A percentile compares a stretch with the other conserved stretches of the same genome.
These are phyloP conservation scores for Muscidifurax raptorellus DNA, from an alignment of 1,140 invertebrate genomes.

Conservation along the genomic window DNA sequence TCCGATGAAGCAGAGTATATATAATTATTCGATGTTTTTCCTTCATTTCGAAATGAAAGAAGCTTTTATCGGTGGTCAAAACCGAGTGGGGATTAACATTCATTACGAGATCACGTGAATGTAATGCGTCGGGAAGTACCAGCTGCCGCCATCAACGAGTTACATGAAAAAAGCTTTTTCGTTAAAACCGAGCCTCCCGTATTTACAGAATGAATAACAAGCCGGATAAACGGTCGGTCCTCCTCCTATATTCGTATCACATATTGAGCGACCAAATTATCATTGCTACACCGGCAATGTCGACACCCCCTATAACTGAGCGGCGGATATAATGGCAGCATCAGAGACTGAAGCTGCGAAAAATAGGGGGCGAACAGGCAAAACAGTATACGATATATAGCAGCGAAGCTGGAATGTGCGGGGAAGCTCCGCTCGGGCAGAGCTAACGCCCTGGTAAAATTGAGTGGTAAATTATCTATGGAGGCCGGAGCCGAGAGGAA, in stretches of 20 bases:
- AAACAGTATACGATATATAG: background rate
- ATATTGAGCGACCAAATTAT: background rate
- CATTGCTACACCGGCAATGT: background rate
- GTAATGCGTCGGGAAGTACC: too few relatives aligned
- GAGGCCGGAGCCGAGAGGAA: background rate
- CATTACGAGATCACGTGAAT: too few relatives aligned
- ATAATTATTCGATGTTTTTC: background rate
- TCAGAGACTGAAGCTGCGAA: background rate
- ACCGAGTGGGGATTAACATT: too few relatives aligned
- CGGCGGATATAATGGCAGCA: background rate
- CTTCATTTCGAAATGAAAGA: too few relatives aligned
- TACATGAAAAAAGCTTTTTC: too few relatives aligned
- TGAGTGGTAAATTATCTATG: slow-evolving; percentile 45
- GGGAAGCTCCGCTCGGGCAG: background rate
- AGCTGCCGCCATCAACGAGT: too few relatives aligned
- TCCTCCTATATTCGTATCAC: too few relatives aligned
- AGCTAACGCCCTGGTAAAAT: slow-evolving; percentile 18
- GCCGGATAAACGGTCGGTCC: too few relatives aligned
- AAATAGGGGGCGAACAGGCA: background rate
- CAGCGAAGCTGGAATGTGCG: slow-evolving; percentile 26
- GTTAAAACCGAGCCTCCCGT: too few relatives aligned
- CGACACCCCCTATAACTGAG: background rate
- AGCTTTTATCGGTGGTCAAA: too few relatives aligned
- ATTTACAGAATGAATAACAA: too few relatives aligned
- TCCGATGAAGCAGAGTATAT: background rate